phyloP scores from a whole-genome alignment of 2,888 invertebrate genomes.

The Deilephila elpenor region DNA sequence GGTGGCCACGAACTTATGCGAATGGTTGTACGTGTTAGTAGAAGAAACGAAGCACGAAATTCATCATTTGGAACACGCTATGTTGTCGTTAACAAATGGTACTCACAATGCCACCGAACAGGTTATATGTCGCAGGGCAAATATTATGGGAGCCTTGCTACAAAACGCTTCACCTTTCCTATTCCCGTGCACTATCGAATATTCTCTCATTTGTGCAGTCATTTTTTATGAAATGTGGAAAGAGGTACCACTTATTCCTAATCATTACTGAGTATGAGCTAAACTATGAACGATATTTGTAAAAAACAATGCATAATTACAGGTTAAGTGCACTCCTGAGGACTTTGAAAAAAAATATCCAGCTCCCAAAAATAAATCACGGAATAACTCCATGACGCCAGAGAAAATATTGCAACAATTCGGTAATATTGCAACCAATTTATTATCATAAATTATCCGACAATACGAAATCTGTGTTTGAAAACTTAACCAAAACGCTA shows the following conservation, averaged over 20 bases:
- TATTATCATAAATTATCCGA: too few species aligned
- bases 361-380: conserved; percentile 70
- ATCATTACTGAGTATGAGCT: neutral
- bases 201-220: conserved; percentile 95
- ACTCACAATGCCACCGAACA: conserved; percentile 53
- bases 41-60: conserved; percentile 96
- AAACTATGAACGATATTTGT: neutral
- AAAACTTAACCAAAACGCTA: too few species aligned
- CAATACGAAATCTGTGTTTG: too few species aligned
- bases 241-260: conserved; percentile 80
- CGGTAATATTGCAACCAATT: conserved; percentile 54
- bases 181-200: conserved; percentile 95
- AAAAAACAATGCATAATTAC: conserved; percentile 38
- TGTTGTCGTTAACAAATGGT: conserved; percentile 45
- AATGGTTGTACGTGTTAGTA: conserved; percentile 95
- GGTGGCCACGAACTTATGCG: conserved; percentile 96
- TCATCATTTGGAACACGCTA: conserved; percentile 86
- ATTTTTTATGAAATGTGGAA: conserved; percentile 96
- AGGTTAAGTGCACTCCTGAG: conserved; percentile 79
- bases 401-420: conserved; percentile 82
- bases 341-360: conserved; percentile 77
- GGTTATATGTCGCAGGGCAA: conserved; percentile 83
- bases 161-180: conserved; percentile 91
- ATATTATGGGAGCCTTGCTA: conserved; percentile 89
- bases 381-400: conserved; percentile 79